These are phyloP conservation scores for Pogonophryne albipinna DNA, from an alignment of 2,797 vertebrate species.

Conservation along the genomic window DNA sequence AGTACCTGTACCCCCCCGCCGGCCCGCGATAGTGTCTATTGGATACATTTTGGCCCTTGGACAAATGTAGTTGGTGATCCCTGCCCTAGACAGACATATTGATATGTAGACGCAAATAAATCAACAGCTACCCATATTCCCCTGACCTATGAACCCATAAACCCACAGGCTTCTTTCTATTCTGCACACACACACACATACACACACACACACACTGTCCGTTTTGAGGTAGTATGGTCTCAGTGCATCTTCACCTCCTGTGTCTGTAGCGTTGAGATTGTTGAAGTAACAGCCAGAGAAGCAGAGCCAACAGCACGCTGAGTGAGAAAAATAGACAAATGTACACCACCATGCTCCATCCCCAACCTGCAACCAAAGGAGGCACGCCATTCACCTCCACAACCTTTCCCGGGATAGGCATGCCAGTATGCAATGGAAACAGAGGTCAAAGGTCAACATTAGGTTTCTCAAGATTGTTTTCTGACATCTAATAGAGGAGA, in stretches of 20 bases:
- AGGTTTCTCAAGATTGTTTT: background rate
- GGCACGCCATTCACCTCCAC: conserved; percentile 8
- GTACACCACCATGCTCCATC: conserved; percentile 48
- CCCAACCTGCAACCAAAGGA: conserved; percentile 45
- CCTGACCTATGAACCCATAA: too few relatives aligned
- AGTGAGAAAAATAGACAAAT: conserved; percentile 28
- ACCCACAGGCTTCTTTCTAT: too few relatives aligned
- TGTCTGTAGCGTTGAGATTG: conserved; percentile 21
- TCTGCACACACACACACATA: background rate
- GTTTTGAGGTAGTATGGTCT: background rate
- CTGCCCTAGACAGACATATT: too few relatives aligned
- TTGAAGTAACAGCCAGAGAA: conserved; percentile 45
- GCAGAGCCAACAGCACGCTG: conserved; percentile 24
- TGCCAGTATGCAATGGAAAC: background rate
- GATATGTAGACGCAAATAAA: too few relatives aligned
- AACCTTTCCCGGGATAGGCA: background rate
- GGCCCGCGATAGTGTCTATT: too few relatives aligned
- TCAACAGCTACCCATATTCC: too few relatives aligned
- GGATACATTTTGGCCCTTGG: too few relatives aligned
- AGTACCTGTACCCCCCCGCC: too few relatives aligned
- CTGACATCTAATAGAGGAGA: background rate
- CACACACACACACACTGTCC: background rate
- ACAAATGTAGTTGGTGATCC: too few relatives aligned
- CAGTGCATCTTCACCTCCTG: conserved; percentile 13
- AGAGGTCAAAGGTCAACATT: background rate